phyloP scores from a whole-genome alignment of 2,797 vertebrate species.

The Cossypha caffra region DNA sequence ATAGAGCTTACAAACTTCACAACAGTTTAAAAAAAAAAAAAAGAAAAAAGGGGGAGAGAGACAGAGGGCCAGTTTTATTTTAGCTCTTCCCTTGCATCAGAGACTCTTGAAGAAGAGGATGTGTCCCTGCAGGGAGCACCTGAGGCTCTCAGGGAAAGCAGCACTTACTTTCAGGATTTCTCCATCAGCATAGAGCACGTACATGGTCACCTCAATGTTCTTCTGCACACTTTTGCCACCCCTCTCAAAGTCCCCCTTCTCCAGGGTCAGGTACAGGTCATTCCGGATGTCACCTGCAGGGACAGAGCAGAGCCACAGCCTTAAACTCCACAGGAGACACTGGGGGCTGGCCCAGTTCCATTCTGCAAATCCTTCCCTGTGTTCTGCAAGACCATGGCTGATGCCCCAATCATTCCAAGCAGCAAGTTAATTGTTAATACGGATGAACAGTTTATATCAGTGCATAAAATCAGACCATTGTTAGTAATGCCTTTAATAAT shows the following conservation, averaged over 20 bases:
- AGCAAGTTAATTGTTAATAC: slow-evolving; percentile 79
- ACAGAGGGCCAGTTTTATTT: no score
- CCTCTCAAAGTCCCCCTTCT: slow-evolving; percentile 95
- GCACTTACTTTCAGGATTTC: slow-evolving; percentile 91
- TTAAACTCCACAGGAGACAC: not conserved
- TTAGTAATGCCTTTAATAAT: slow-evolving; percentile 71
- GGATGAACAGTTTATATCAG: slow-evolving; percentile 49
- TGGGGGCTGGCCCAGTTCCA: rapidly evolving
- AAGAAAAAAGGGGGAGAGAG: no score
- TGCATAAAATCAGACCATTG: slow-evolving; percentile 48
- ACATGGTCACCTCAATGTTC: slow-evolving; percentile 98
- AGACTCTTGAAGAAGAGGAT: no score
- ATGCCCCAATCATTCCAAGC: slow-evolving; percentile 73
- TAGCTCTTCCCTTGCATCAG: no score
- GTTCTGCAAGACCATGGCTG: slow-evolving; percentile 42
- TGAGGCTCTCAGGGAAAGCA: not conserved
- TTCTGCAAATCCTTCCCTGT: not conserved
- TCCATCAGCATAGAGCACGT: slow-evolving; percentile 95
- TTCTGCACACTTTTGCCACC: slow-evolving; percentile 99
- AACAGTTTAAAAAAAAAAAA: no score
- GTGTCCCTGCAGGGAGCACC: not conserved
- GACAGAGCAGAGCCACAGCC: not conserved
- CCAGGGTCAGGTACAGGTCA: slow-evolving; percentile 94
- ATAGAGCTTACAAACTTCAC: no score
- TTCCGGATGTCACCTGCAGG: slow-evolving; percentile 92